Evolutionary conservation across 1,140 invertebrate genomes (phyloP).

Genomic region (Caenorhabditis briggsae): DNA sequence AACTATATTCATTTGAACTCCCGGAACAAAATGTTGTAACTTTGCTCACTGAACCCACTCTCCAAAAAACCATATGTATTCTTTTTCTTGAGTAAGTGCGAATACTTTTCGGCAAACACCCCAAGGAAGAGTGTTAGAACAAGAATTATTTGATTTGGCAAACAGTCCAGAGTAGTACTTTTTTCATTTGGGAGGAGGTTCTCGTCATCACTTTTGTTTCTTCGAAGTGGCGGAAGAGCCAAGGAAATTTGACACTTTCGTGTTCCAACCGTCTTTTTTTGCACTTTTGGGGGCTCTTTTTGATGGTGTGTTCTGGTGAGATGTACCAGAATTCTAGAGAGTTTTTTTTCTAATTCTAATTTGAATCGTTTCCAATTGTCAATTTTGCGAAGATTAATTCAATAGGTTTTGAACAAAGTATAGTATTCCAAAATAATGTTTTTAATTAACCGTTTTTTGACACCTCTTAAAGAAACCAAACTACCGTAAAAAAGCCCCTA

Average conservation of each 20-base stretch:
- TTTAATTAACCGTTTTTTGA: too few relatives aligned
- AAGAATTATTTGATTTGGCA: conserved; percentile 27
- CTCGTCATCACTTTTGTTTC: conserved; percentile 22
- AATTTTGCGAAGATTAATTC: too few relatives aligned
- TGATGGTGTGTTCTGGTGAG: background rate
- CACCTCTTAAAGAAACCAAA: too few relatives aligned
- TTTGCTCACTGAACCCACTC: conserved; percentile 7
- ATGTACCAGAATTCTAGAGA: too few relatives aligned
- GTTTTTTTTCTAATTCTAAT: too few relatives aligned
- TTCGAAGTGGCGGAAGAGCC: background rate
- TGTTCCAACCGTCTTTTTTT: background rate
- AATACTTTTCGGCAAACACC: background rate
- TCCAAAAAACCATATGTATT: background rate
- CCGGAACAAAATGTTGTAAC: conserved; percentile 18
- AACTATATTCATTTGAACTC: background rate
- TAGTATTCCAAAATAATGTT: too few relatives aligned
- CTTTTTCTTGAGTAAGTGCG: conserved; percentile 9
- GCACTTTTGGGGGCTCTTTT: background rate
- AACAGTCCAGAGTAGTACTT: conserved; percentile 2
- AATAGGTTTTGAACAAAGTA: too few relatives aligned
- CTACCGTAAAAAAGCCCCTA: too few relatives aligned
- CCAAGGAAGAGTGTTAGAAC: background rate
- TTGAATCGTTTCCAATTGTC: too few relatives aligned
- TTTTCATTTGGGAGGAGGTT: background rate
- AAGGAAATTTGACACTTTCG: background rate